Conservation (phyloP, 2,888 invertebrate genomes). For the Hemicrepidius hirtus region DNA sequence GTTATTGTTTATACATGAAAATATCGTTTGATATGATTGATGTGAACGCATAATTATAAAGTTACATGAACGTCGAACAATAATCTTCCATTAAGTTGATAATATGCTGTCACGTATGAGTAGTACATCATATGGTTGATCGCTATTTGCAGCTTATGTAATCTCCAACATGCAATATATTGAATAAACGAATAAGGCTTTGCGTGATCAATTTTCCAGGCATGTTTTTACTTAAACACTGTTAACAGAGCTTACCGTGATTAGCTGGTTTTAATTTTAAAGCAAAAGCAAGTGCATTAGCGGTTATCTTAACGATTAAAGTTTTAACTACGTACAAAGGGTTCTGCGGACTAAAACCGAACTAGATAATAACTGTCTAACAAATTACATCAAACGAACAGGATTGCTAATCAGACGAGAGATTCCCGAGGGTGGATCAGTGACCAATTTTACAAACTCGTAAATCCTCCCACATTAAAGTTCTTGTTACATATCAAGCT, state of each 20-base stretch:
- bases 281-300: constrained; percentile 22
- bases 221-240: constrained; percentile 24
- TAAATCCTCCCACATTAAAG: constrained; percentile 10
- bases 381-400: constrained; percentile 24
- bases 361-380: constrained; percentile 27
- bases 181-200: constrained; percentile 43
- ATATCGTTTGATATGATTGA: constrained; percentile 34
- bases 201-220: constrained; percentile 44
- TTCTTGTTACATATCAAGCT: constrained; percentile 16
- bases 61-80: constrained; percentile 47
- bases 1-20: neutral
- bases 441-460: constrained; percentile 33
- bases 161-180: constrained; percentile 49
- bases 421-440: constrained; percentile 27
- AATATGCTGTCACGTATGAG: constrained; percentile 49
- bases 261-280: constrained; percentile 37
- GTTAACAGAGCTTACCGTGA: constrained; percentile 33
- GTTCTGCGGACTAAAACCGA: constrained; percentile 12
- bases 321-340: constrained; percentile 40
- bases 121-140: constrained; percentile 47
- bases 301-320: constrained; percentile 32
- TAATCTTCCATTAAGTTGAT: constrained; percentile 52
- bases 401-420: constrained; percentile 11
- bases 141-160: constrained; percentile 49
- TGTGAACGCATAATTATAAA: constrained; percentile 48